Evolutionary conservation across 2,888 invertebrate species (phyloP).

Genomic region (Callosobruchus maculatus): DNA sequence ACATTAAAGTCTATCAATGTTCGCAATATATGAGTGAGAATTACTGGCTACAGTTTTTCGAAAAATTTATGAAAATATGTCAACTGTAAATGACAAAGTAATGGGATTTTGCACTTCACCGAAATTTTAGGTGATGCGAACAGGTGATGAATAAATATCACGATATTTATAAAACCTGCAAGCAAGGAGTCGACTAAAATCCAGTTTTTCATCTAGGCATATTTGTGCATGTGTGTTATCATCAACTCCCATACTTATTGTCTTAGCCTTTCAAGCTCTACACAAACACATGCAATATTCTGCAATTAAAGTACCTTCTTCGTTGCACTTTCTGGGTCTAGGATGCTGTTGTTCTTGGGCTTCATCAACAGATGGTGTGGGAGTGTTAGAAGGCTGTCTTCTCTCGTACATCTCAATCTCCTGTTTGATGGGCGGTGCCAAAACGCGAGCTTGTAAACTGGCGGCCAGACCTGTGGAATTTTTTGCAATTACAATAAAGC

Average conservation of each 20-base stretch:
- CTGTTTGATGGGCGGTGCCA: slow-evolving; percentile 49
- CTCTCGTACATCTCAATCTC: slow-evolving; percentile 39
- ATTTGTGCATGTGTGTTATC: too few species aligned
- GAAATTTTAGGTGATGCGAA: too few species aligned
- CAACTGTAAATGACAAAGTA: too few species aligned
- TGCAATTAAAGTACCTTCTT: slow-evolving; percentile 47
- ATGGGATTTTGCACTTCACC: too few species aligned
- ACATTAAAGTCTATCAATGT: too few species aligned
- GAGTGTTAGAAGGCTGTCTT: slow-evolving; percentile 53
- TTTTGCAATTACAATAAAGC: not conserved
- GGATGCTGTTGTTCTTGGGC: slow-evolving; percentile 42
- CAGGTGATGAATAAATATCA: too few species aligned
- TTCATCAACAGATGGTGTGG: slow-evolving; percentile 63
- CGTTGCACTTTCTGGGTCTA: slow-evolving; percentile 50
- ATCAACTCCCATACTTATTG: not conserved
- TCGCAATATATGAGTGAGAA: too few species aligned
- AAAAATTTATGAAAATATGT: too few species aligned
- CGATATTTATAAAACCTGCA: too few species aligned
- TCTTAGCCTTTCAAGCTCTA: not conserved
- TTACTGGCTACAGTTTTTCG: too few species aligned
- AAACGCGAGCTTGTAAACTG: slow-evolving; percentile 74
- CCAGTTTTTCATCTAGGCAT: too few species aligned
- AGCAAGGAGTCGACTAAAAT: too few species aligned
- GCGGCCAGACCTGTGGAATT: slow-evolving; percentile 58
- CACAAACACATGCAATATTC: not conserved